These are phyloP conservation scores for Crocodylus rhombifer DNA, from an alignment of 2,797 vertebrate species.

Conservation along the genomic window DNA sequence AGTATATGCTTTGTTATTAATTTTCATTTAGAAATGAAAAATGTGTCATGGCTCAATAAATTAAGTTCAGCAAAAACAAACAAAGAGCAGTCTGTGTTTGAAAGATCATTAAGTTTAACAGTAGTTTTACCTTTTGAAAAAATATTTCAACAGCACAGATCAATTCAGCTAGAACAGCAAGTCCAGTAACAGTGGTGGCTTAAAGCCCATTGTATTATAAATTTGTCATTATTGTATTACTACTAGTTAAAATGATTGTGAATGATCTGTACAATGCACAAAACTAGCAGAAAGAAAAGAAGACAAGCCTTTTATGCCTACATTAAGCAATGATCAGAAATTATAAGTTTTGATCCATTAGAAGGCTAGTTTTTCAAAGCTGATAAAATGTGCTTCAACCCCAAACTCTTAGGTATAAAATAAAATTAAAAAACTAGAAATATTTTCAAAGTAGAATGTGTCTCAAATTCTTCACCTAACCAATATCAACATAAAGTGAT, in stretches of 20 bases:
- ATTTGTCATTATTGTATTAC: background rate
- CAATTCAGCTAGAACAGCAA: background rate
- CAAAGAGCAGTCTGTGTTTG: background rate
- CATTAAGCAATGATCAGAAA: background rate
- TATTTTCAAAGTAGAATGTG: too few species aligned
- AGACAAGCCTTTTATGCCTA: background rate
- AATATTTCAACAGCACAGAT: background rate
- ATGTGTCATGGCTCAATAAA: background rate
- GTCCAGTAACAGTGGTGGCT: background rate
- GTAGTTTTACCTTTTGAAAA: background rate
- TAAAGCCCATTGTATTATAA: background rate
- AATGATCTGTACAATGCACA: background rate
- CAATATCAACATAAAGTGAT: too few species aligned
- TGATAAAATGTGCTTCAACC: background rate
- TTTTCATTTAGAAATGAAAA: conserved; percentile 12
- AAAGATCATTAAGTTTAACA: background rate
- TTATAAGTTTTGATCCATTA: background rate
- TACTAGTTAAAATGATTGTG: background rate
- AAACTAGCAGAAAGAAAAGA: background rate
- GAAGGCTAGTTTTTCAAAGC: background rate
- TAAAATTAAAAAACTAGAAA: background rate
- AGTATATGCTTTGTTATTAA: background rate
- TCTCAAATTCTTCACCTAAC: too few species aligned
- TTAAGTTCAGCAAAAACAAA: background rate
- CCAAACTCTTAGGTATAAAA: background rate